Conservation (phyloP, 2,888 invertebrate genomes). For the Caenorhabditis plicata region DNA sequence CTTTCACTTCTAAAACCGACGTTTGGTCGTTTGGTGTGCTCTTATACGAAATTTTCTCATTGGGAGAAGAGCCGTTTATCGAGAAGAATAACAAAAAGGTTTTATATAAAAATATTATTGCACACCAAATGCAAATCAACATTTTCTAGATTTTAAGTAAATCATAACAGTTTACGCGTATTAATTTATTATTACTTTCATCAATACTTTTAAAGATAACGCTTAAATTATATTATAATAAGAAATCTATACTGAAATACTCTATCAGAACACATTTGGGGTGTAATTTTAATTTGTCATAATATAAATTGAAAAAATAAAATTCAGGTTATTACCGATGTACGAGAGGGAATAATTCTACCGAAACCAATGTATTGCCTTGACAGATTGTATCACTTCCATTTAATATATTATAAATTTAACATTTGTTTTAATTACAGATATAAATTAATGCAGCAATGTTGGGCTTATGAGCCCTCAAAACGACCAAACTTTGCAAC, state of each 20-base stretch:
- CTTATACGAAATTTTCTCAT: slow-evolving; percentile 92
- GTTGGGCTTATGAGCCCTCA: slow-evolving; percentile 41
- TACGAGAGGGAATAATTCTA: slow-evolving; percentile 75
- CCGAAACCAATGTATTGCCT: slow-evolving; percentile 78
- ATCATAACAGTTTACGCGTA: too few species aligned
- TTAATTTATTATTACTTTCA: too few species aligned
- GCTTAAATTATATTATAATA: too few species aligned
- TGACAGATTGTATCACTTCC: slow-evolving; percentile 72
- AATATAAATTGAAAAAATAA: too few species aligned
- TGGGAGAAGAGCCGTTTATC: slow-evolving; percentile 95
- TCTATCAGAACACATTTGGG: too few species aligned
- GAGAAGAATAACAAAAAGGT: slow-evolving; percentile 77
- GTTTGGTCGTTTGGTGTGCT: slow-evolving; percentile 79
- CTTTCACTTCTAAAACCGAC: slow-evolving; percentile 93
- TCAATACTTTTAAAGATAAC: too few species aligned
- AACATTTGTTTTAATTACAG: slow-evolving; percentile 25
- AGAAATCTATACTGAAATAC: too few species aligned
- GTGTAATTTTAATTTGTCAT: too few species aligned
- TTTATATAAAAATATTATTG: too few species aligned
- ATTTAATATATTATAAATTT: slow-evolving; percentile 48
- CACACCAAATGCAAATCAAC: too few species aligned
- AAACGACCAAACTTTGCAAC: slow-evolving; percentile 48
- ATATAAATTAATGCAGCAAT: slow-evolving; percentile 42
- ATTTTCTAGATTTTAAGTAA: not conserved
- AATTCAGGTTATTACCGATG: slow-evolving; percentile 8